Conservation (phyloP, 2,113 vertebrate genomes). For the Gymnogyps californianus region DNA sequence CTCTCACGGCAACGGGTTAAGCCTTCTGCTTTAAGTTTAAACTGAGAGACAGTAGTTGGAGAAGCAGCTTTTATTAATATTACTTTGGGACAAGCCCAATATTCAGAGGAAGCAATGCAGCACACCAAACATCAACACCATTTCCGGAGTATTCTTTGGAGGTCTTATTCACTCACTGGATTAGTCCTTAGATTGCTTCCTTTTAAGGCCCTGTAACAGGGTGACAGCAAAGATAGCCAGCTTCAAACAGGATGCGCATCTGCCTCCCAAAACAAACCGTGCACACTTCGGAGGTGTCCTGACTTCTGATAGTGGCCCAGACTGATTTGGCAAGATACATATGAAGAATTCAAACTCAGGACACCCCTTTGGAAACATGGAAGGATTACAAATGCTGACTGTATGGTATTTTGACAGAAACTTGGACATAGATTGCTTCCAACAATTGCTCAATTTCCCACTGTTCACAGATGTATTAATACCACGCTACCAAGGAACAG, state of each 20-base stretch:
- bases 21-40: neutral
- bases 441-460: constrained; percentile 20
- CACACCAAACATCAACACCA: neutral
- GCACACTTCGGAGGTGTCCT: neutral
- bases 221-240: neutral
- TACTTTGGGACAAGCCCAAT: neutral
- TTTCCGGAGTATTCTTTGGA: constrained; percentile 1
- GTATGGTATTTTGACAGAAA: neutral
- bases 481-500: neutral
- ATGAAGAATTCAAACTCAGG: neutral
- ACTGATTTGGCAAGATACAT: neutral
- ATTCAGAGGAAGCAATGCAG: constrained; percentile 30
- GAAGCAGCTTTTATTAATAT: neutral
- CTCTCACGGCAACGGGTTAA: neutral
- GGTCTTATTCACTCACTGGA: neutral
- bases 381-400: neutral
- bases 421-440: neutral
- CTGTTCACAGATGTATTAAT: neutral
- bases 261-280: neutral
- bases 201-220: neutral
- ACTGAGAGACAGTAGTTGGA: neutral
- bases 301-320: accelerated
- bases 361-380: neutral
- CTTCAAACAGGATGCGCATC: neutral
- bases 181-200: neutral